Conservation (phyloP, 2,888 invertebrate species). For the Tipula vernalis region DNA sequence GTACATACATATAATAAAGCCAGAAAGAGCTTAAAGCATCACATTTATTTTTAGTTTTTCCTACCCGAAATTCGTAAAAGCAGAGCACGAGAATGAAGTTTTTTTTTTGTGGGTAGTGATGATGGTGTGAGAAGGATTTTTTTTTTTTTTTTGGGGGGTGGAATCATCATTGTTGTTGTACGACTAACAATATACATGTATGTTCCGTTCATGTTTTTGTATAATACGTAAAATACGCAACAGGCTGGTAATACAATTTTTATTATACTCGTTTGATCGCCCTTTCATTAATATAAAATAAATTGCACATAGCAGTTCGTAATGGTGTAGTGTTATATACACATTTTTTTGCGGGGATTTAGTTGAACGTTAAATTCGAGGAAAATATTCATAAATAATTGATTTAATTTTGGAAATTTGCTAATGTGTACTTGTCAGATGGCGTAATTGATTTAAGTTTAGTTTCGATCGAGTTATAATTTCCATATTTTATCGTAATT, state of each 20-base stretch:
- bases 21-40: background rate
- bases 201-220: background rate
- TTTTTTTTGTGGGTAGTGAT: background rate
- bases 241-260: background rate
- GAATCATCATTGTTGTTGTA: background rate
- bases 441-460: background rate
- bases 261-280: background rate
- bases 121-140: background rate
- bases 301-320: background rate
- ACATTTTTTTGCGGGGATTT: background rate
- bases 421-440: background rate
- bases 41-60: background rate
- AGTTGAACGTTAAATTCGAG: background rate
- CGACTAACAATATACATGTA: background rate
- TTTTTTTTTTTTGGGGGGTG: background rate
- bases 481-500: background rate
- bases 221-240: background rate
- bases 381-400: background rate
- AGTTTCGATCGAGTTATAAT: background rate
- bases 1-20: background rate
- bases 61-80: background rate
- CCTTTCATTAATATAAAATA: background rate
- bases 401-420: background rate
- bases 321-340: background rate
- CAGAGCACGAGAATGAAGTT: background rate